Base-by-base conservation (phyloP, 2,797 vertebrate species). In the Schizopygopsis pylzovi region DNA sequence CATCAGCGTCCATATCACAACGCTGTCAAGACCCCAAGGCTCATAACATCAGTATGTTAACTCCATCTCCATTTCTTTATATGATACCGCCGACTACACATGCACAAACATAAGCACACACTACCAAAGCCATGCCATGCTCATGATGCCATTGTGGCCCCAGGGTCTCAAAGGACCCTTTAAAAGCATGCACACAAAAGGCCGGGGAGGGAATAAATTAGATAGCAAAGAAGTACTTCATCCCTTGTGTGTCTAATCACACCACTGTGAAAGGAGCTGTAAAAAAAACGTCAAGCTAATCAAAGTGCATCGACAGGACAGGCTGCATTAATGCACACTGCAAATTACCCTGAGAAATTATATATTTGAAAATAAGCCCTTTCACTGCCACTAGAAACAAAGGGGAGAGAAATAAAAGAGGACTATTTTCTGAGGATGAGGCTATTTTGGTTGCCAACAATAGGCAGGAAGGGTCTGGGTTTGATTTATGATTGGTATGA, bases 321-420 rank as follows among this genome's bases (percentile, higher is more conserved):
- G 28, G 63, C 47, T 8, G 6, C 47, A 33, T 78, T 70, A 68
- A 84, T 33, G 49, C 63, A 52, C 65, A 54, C 10, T 12, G 37
- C 11, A 78, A 76, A 77, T 77, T 67, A 25, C 72, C 45, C 56
- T 15, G 25, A 52, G 45, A 67, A 67, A 83, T 77, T 25, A 67
- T 67, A 83, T 20, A 77, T 83, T 77, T 76, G 47, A 84, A 84
- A 78, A 78, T 15, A 67, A 11, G 63, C 37, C 37, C 61, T 84
- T 77, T 77, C 33, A 28, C 41, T n/a, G 25, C 18, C 41, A 37
- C 56, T 37, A 22, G 71, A 75, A 83, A 83, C 43, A 83, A 77
- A 65, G 13, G 3, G 33, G 22, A 25, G 33, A 52, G 41, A 59
- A 65, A 76, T 52, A 3, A 65, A 37, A 28, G 43, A 41, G 71